Conservation (phyloP, 2,888 invertebrate species). For the Metellina segmentata region DNA sequence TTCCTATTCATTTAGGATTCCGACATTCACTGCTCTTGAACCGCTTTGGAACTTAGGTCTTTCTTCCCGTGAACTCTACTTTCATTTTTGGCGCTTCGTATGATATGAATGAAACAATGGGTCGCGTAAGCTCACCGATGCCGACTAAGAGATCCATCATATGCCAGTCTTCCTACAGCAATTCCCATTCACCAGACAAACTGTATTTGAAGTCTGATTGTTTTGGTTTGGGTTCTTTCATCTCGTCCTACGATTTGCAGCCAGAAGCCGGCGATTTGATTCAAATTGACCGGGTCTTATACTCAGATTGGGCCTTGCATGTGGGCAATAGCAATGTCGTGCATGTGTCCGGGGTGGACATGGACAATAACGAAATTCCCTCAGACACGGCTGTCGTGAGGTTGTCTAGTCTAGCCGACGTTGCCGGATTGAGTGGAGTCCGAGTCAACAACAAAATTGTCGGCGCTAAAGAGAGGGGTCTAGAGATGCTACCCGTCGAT, state of each 20-base stretch:
- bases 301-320: constrained; percentile 79
- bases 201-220: constrained; percentile 64
- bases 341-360: constrained; percentile 78
- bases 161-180: constrained; percentile 7
- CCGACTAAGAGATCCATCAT: constrained; percentile 16
- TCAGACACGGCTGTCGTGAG: constrained; percentile 77
- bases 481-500: constrained; percentile 78
- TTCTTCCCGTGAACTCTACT: not conserved
- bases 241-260: constrained; percentile 69
- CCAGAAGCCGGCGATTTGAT: constrained; percentile 79
- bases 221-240: constrained; percentile 71
- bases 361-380: constrained; percentile 77
- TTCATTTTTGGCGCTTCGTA: not conserved
- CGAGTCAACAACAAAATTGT: constrained; percentile 80
- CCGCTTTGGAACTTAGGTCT: not conserved
- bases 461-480: constrained; percentile 79
- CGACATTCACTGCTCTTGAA: not conserved
- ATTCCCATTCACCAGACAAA: constrained; percentile 41
- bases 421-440: constrained; percentile 78
- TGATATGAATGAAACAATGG: constrained; percentile 61
- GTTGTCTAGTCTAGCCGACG: constrained; percentile 77
- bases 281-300: constrained; percentile 79
- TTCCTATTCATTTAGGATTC: not conserved
- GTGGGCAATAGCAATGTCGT: constrained; percentile 79
- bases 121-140: constrained; percentile 35